Conservation (phyloP, 2,888 invertebrate genomes). For the Leptinotarsa peninsularis region DNA sequence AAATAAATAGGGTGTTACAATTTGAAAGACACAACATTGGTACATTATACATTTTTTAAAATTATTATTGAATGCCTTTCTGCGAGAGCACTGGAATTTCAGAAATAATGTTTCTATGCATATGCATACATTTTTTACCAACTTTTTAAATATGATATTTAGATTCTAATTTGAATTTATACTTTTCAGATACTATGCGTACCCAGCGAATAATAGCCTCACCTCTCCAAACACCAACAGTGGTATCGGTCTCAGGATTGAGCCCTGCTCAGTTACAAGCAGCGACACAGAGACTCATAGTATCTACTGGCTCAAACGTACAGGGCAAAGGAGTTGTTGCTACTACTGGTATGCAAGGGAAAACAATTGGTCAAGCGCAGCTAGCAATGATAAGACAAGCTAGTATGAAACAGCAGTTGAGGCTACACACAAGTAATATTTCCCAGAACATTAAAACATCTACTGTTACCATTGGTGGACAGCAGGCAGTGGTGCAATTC, state of each 20-base stretch:
- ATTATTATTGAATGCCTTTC: too few species aligned
- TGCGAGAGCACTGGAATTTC: too few species aligned
- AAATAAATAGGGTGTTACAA: too few species aligned
- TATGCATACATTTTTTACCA: too few species aligned
- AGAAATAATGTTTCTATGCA: too few species aligned
- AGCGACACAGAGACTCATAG: slow-evolving; percentile 67
- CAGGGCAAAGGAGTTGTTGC: slow-evolving; percentile 60
- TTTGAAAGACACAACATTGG: too few species aligned
- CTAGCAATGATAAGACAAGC: slow-evolving; percentile 74
- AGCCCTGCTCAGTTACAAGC: slow-evolving; percentile 63
- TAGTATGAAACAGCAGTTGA: slow-evolving; percentile 60
- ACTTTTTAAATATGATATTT: not conserved
- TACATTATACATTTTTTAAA: too few species aligned
- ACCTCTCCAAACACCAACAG: slow-evolving; percentile 61
- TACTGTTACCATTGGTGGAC: slow-evolving; percentile 61
- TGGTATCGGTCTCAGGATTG: slow-evolving; percentile 64
- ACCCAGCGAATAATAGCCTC: slow-evolving; percentile 63
- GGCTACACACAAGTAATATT: slow-evolving; percentile 58
- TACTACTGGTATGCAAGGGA: slow-evolving; percentile 63
- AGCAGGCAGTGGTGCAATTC: slow-evolving; percentile 62
- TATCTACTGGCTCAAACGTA: slow-evolving; percentile 59
- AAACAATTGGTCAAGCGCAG: slow-evolving; percentile 70
- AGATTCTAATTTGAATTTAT: not conserved
- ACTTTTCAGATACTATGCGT: slow-evolving; percentile 56
- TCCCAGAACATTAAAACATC: slow-evolving; percentile 60